Conservation (phyloP, 1,140 invertebrate species). For the Bombyx mori region DNA sequence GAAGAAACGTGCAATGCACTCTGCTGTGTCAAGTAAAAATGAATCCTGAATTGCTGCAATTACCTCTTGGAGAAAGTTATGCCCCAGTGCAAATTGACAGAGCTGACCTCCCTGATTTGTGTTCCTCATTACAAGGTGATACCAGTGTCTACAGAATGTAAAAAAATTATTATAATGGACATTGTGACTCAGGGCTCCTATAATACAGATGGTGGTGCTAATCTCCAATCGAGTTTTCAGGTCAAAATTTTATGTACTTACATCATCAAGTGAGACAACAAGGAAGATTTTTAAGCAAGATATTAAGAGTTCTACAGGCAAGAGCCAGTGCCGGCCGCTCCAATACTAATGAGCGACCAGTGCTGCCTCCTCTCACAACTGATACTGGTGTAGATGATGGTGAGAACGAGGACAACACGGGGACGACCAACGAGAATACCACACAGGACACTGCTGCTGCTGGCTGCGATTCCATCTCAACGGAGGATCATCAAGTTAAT, state of each 20-base stretch:
- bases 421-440: conserved; percentile 20
- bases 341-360: conserved; percentile 37
- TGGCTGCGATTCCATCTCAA: conserved; percentile 25
- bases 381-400: conserved; percentile 58
- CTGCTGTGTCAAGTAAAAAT: no score
- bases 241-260: conserved; percentile 45
- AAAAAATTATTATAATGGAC: conserved; percentile 18
- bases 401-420: conserved; percentile 31
- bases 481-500: conserved; percentile 49
- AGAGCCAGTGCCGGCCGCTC: conserved; percentile 50
- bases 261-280: conserved; percentile 19
- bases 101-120: no score
- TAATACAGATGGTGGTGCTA: conserved; percentile 55
- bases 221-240: conserved; percentile 70
- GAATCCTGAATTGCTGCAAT: no score
- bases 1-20: no score
- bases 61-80: no score
- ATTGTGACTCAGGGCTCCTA: conserved; percentile 16
- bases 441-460: conserved; percentile 29
- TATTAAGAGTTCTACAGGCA: conserved; percentile 14
- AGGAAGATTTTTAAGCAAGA: conserved; percentile 17
- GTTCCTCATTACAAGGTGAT: conserved; percentile 1
- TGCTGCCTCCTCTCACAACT: conserved; percentile 45
- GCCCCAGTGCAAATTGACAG: no score
- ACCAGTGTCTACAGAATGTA: conserved; percentile 6